Base-by-base conservation (phyloP, 2,888 invertebrate species). In the Caenorhabditis sulstoni region DNA sequence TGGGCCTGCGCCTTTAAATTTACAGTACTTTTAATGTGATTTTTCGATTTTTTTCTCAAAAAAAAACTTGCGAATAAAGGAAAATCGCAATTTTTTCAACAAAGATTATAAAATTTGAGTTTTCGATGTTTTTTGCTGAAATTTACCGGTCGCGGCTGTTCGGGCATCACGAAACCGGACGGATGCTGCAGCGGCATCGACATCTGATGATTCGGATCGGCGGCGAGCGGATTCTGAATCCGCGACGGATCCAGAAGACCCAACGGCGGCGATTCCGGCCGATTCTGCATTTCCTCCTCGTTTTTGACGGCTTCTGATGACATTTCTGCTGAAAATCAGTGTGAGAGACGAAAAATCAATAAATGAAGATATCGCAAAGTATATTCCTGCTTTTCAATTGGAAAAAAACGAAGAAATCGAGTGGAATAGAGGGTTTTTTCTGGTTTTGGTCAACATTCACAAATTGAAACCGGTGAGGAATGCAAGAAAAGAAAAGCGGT, bases 191-290 rank as follows among this genome's bases (percentile, higher is more conserved):
- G 47, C n/a, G 55, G 55, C 23, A 39, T 49, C 5, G 20, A 35
- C 29, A 52, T 59, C 22, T 67, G 66, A 16, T 68, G 76, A 12
- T 53, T 41, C 58, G 59, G 74, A 20, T 68, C 79, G 18, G 23
- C 39, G 7, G 70, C 79, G 1, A 79, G 65, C 12, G 71, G 71
- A 70, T 79, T 79, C 39, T 74, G 74, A 22, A 79, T 75, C 44
- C 79, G 14, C 11, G 79, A 64, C 12, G 79, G 79, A 65, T 79
- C 79, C 18, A 79, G 47, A 2, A 73, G 49, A 0, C 74, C 74
- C 16, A 79, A 45, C 1, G 79, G 79, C 18, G 79, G 79, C 18
- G 61, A 61, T 18, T 74, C 79, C 9, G 68, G 79, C 14, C 68
- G 62, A 11, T 57, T 49, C 37, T 66, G 47, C 14, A 64, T 49